phyloP scores from a whole-genome alignment of 2,888 invertebrate genomes.

The Thysanoteuthis rhombus region DNA sequence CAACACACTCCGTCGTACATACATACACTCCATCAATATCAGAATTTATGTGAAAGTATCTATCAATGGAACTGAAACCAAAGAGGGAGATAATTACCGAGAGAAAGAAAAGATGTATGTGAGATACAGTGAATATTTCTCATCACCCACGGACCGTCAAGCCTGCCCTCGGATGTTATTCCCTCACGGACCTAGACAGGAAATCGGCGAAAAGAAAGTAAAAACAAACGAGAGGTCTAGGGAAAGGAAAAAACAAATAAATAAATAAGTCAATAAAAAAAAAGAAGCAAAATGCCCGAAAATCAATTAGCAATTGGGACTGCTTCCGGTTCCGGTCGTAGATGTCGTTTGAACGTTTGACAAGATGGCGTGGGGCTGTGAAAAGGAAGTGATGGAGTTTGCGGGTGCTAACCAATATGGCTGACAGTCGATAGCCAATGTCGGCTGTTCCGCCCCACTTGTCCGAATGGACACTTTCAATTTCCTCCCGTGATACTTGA shows the following conservation, averaged over 20 bases:
- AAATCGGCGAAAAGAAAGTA: neutral
- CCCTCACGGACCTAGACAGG: neutral
- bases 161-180: neutral
- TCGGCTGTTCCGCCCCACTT: neutral
- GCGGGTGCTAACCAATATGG: neutral
- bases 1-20: neutral
- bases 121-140: neutral
- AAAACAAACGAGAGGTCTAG: neutral
- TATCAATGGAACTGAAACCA: neutral
- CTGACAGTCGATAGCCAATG: neutral
- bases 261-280: too few species aligned
- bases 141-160: neutral
- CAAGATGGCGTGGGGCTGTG: neutral
- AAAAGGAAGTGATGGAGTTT: conserved; percentile 12
- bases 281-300: neutral
- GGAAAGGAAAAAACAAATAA: neutral
- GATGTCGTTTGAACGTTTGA: conserved; percentile 12
- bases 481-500: conserved; percentile 12
- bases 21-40: neutral
- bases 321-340: conserved; percentile 12
- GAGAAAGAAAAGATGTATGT: neutral
- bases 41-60: neutral
- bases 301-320: conserved; percentile 12
- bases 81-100: neutral
- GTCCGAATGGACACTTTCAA: conserved; percentile 12